phyloP scores from a whole-genome alignment of 2,797 vertebrate genomes.

The Sebastes reedi region DNA sequence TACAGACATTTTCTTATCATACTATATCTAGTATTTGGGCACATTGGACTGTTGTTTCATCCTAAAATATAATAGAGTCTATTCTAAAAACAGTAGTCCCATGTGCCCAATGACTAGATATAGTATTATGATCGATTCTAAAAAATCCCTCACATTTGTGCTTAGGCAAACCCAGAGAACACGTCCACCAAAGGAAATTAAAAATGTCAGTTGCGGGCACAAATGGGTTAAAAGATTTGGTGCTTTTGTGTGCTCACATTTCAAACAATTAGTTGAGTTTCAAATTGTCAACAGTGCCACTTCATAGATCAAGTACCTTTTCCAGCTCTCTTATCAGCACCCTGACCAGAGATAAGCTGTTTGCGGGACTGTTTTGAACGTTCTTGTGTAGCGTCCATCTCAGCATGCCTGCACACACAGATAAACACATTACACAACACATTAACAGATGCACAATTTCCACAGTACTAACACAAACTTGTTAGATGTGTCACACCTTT shows the following conservation, averaged over 20 bases:
- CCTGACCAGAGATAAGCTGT: conserved; percentile 83
- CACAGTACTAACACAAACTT: conserved; percentile 25
- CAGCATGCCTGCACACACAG: conserved; percentile 86
- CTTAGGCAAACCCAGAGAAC: no score
- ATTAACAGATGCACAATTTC: conserved; percentile 16
- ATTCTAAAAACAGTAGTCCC: no score
- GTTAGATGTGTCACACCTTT: conserved; percentile 29
- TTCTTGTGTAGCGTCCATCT: conserved; percentile 96
- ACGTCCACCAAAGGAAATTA: no score
- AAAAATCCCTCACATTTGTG: no score
- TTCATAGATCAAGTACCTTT: conserved; percentile 76
- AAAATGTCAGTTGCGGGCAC: no score
- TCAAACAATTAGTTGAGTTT: background rate
- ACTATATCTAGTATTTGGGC: no score
- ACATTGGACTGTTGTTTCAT: fast-evolving
- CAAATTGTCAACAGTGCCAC: background rate
- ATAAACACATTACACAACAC: conserved; percentile 3
- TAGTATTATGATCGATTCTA: no score
- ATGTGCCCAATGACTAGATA: no score
- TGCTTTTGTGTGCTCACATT: background rate
- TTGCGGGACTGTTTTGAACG: conserved; percentile 85
- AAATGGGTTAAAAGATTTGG: background rate
- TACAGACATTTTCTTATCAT: no score
- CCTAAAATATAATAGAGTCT: no score
- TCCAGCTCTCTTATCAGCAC: conserved; percentile 93